Evolutionary conservation across 2,888 invertebrate genomes (phyloP).

Genomic region (Sminthurides aquaticus): DNA sequence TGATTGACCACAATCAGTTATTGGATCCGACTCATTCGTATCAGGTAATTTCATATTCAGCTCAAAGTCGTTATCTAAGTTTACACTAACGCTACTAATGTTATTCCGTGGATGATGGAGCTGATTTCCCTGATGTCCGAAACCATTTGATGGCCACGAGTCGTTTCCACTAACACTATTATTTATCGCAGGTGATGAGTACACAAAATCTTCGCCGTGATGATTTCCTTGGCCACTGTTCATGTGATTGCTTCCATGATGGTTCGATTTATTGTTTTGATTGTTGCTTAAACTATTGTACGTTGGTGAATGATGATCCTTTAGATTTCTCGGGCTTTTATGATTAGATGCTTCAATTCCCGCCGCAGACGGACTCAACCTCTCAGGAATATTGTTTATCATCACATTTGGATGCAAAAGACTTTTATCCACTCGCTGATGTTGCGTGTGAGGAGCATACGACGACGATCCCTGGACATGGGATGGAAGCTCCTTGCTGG

Average conservation of each 20-base stretch:
- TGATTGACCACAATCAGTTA: slow-evolving; percentile 35
- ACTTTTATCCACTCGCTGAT: not conserved
- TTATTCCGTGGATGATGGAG: slow-evolving; percentile 9
- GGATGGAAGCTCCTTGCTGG: slow-evolving; percentile 12
- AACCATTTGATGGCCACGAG: slow-evolving; percentile 25
- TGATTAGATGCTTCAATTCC: not conserved
- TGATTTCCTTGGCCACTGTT: slow-evolving; percentile 8
- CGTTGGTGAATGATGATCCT: slow-evolving; percentile 18
- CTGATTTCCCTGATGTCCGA: slow-evolving; percentile 24
- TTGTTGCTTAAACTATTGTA: slow-evolving; percentile 6
- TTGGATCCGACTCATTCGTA: slow-evolving; percentile 39
- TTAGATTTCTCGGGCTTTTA: slow-evolving; percentile 10
- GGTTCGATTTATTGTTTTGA: slow-evolving; percentile 4
- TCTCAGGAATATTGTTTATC: not conserved
- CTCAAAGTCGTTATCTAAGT: slow-evolving; percentile 3
- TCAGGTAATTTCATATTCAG: slow-evolving; percentile 22
- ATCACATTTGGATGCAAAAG: not conserved
- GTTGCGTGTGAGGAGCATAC: slow-evolving; percentile 14
- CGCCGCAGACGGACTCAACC: slow-evolving; percentile 8
- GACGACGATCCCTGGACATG: slow-evolving; percentile 22
- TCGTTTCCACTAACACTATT: slow-evolving; percentile 3
- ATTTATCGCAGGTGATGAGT: slow-evolving; percentile 4
- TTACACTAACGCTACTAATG: not conserved
- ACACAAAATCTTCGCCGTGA: slow-evolving; percentile 13
- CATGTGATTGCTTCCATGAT: slow-evolving; percentile 16